These are phyloP conservation scores for Euplagia quadripunctaria DNA, from an alignment of 2,888 invertebrate species.

Conservation along the genomic window DNA sequence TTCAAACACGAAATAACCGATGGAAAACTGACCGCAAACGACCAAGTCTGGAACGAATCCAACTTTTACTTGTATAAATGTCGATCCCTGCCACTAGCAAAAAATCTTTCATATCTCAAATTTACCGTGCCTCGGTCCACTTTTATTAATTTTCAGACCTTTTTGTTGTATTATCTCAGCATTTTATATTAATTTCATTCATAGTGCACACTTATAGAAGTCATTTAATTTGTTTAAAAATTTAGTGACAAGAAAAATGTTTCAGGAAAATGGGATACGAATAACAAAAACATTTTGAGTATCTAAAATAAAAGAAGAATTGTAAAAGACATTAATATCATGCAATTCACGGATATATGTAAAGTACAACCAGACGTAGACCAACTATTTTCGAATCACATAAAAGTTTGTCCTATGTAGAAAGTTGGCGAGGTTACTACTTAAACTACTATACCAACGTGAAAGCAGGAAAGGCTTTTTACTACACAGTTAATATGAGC, in stretches of 20 bases:
- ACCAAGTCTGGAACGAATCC: slow-evolving; percentile 56
- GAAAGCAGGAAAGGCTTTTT: background rate
- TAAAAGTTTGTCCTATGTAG: background rate
- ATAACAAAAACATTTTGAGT: background rate
- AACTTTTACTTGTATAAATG: slow-evolving; percentile 55
- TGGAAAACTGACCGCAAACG: slow-evolving; percentile 55
- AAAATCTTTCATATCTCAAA: slow-evolving; percentile 54
- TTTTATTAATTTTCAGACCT: slow-evolving; percentile 37
- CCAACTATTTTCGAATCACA: background rate
- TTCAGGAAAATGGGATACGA: background rate
- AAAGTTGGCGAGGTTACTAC: background rate
- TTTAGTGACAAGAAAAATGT: background rate
- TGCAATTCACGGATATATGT: background rate
- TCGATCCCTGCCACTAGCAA: slow-evolving; percentile 53
- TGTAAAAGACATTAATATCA: background rate
- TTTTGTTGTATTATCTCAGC: slow-evolving; percentile 25
- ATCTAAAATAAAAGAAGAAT: background rate
- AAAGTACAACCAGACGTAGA: background rate
- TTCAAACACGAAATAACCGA: slow-evolving; percentile 54
- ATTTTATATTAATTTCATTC: slow-evolving; percentile 7
- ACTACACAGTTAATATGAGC: background rate
- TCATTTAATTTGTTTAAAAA: background rate
- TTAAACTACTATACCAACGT: background rate
- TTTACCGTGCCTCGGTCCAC: slow-evolving; percentile 27
- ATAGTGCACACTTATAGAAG: background rate